Conservation (phyloP, 2,888 invertebrate genomes). For the Merodon equestris region DNA sequence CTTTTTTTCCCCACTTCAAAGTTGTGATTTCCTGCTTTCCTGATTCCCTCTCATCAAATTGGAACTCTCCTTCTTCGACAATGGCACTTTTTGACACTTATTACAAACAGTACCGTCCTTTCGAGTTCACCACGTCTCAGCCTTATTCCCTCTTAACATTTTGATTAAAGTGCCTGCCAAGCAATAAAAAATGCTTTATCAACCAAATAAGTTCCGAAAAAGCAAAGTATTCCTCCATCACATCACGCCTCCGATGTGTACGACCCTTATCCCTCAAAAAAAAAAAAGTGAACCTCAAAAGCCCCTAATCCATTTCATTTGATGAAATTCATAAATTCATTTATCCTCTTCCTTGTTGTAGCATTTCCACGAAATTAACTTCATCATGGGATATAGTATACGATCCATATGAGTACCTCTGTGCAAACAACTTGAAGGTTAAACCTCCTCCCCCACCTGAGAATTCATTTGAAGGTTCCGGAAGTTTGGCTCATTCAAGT, state of each 20-base stretch:
- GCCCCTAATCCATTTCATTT: constrained; percentile 37
- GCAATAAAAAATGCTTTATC: constrained; percentile 19
- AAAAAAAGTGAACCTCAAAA: constrained; percentile 1
- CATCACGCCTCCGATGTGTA: background rate
- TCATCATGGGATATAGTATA: constrained; percentile 19
- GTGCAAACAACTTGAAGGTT: background rate
- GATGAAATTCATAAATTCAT: constrained; percentile 58
- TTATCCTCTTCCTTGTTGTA: constrained; percentile 53
- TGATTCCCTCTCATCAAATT: too few relatives aligned
- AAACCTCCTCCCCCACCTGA: constrained; percentile 38
- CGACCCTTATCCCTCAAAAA: background rate
- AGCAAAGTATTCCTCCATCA: background rate
- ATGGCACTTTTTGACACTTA: background rate
- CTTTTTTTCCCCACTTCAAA: too few relatives aligned
- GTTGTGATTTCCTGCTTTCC: too few relatives aligned
- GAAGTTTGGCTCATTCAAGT: constrained; percentile 47
- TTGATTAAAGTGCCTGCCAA: constrained; percentile 24
- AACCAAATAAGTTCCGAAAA: constrained; percentile 9
- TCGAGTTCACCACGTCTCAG: background rate
- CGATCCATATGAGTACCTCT: background rate
- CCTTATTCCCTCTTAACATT: background rate
- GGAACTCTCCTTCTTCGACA: too few relatives aligned
- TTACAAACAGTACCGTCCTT: background rate
- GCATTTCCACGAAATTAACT: constrained; percentile 61
- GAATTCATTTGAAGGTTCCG: constrained; percentile 36